Evolutionary conservation across 2,797 vertebrate genomes (phyloP).

Genomic region (Hybognathus amarus): DNA sequence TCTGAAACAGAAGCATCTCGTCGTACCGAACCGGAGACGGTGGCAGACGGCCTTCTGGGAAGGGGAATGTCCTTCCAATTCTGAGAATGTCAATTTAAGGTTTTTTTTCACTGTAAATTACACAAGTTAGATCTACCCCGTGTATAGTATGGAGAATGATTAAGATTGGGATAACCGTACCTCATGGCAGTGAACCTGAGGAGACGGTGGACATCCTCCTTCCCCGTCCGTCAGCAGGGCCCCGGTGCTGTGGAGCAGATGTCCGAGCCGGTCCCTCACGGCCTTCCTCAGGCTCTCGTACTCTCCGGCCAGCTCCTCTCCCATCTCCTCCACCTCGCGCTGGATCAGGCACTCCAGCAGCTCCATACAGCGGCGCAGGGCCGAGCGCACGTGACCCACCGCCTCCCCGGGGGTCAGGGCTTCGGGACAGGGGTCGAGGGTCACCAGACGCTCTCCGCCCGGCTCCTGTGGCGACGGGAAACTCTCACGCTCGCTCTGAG

Average conservation of each 20-base stretch:
- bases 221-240: slow-evolving; percentile 64
- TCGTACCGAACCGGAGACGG: slow-evolving; percentile 70
- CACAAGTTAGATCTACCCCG: too few relatives aligned
- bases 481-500: slow-evolving; percentile 75
- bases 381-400: slow-evolving; percentile 72
- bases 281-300: slow-evolving; percentile 71
- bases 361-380: slow-evolving; percentile 75
- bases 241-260: slow-evolving; percentile 74
- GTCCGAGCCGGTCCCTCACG: slow-evolving; percentile 70
- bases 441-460: slow-evolving; percentile 70
- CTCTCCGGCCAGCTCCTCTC: slow-evolving; percentile 68
- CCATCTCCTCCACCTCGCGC: slow-evolving; percentile 78
- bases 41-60: slow-evolving; percentile 59
- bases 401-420: slow-evolving; percentile 65
- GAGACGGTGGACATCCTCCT: slow-evolving; percentile 64
- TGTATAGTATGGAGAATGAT: fast-evolving
- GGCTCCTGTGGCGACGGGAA: slow-evolving; percentile 68
- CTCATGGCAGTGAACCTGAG: slow-evolving; percentile 73
- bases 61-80: too few relatives aligned
- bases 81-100: too few relatives aligned
- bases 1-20: slow-evolving; percentile 65
- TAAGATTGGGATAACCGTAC: slow-evolving; percentile 49
- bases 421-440: slow-evolving; percentile 58
- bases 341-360: slow-evolving; percentile 74
- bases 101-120: too few relatives aligned